These are phyloP conservation scores for Sciaenops ocellatus DNA, from an alignment of 2,797 vertebrate species.

Conservation along the genomic window DNA sequence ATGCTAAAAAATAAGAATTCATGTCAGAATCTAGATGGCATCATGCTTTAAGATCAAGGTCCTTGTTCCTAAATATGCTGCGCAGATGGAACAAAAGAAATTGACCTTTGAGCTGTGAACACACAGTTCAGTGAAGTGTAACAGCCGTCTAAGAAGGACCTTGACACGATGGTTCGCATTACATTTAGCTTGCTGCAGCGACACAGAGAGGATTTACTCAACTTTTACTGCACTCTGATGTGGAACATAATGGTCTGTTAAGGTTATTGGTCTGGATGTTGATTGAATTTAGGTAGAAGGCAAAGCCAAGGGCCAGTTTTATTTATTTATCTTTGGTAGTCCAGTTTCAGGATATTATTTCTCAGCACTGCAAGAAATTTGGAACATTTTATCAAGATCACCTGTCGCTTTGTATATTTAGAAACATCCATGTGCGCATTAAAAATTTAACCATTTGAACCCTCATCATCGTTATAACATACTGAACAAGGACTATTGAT, in stretches of 20 bases:
- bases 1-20: not conserved
- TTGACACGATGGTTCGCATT: not conserved
- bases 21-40: not conserved
- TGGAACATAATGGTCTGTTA: not conserved
- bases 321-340: not conserved
- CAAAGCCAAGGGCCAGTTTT: not conserved
- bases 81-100: not conserved
- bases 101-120: not conserved
- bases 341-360: not conserved
- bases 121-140: not conserved
- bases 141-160: not conserved
- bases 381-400: not conserved
- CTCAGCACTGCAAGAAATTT: not conserved
- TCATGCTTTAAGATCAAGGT: not conserved
- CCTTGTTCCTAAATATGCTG: not conserved
- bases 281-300: not conserved
- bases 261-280: not conserved
- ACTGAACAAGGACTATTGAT: too few relatives aligned
- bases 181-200: not conserved
- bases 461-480: too few relatives aligned
- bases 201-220: not conserved
- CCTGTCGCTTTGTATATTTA: not conserved
- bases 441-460: not conserved
- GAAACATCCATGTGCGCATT: not conserved
- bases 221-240: not conserved